Percentiles rank a stretch among this genome's conserved stretches.
Conservation (phyloP, 2,797 vertebrate genomes). For the Pristis pectinata region DNA sequence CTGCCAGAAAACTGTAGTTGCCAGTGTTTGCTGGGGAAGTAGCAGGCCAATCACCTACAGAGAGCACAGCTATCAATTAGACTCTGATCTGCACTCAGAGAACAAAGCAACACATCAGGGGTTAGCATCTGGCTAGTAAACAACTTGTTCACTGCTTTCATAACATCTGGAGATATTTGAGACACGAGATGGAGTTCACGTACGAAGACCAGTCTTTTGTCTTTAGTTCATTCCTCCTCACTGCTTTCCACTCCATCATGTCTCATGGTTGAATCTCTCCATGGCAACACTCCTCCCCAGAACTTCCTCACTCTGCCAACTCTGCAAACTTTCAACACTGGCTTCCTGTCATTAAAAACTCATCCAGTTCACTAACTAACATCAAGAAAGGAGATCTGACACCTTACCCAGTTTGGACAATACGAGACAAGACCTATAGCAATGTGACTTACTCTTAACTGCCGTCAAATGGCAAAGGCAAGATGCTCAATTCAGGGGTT, state of each 20-base stretch:
- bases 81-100: neutral
- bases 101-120: neutral
- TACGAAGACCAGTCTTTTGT: neutral
- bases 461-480: too few species aligned
- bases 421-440: too few species aligned
- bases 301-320: neutral
- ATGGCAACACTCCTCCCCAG: too few species aligned
- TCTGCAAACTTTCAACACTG: neutral
- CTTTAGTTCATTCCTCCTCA: neutral
- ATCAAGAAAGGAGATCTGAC: too few species aligned
- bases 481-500: too few species aligned
- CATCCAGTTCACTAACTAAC: neutral
- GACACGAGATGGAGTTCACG: too few species aligned
- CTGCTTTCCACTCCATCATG: neutral
- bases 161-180: too few species aligned
- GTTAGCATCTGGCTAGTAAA: too few species aligned
- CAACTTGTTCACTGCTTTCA: too few species aligned
- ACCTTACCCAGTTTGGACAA: too few species aligned
- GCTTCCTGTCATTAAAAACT: neutral
- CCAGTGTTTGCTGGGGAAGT: constrained; percentile 81
- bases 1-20: constrained; percentile 90
- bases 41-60: constrained; percentile 85
- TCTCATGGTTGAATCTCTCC: neutral
- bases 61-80: constrained; percentile 41
- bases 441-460: too few species aligned